These are phyloP conservation scores for Tryphoninae sp. DNA, from an alignment of 2,888 invertebrate genomes.

Conservation along the genomic window DNA sequence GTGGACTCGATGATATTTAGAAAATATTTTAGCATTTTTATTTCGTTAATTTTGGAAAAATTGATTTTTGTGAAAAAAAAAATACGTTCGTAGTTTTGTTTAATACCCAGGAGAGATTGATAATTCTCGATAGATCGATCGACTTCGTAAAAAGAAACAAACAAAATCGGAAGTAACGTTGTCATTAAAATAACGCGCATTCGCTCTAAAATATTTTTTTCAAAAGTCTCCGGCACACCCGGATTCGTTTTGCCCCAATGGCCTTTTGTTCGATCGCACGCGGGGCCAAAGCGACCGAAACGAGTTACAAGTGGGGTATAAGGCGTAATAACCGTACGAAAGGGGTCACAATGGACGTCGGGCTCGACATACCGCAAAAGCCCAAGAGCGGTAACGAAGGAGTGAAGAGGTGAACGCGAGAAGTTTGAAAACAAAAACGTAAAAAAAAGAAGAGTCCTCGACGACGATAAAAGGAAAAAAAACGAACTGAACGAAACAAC, in stretches of 20 bases:
- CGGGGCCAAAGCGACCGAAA: constrained; percentile 5
- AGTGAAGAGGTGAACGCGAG: constrained; percentile 48
- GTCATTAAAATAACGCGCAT: too few relatives aligned
- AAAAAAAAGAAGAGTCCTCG: constrained; percentile 1
- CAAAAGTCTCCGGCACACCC: too few relatives aligned
- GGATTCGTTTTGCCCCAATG: too few relatives aligned
- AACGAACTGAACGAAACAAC: constrained; percentile 5
- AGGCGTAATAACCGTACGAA: constrained; percentile 73
- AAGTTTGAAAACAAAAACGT: constrained; percentile 8
- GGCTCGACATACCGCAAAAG: constrained; percentile 76
- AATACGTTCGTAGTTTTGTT: too few relatives aligned
- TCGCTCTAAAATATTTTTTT: too few relatives aligned
- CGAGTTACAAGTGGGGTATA: constrained; percentile 67
- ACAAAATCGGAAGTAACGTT: too few relatives aligned
- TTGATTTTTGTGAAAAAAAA: neutral
- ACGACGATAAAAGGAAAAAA: constrained; percentile 40
- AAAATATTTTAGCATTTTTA: neutral
- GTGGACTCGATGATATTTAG: too few relatives aligned
- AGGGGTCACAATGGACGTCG: constrained; percentile 76
- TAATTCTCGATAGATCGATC: too few relatives aligned
- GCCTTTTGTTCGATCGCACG: too few relatives aligned
- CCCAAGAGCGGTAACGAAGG: constrained; percentile 61
- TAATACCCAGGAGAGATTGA: too few relatives aligned
- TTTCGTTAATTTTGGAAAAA: neutral
- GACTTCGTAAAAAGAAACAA: too few relatives aligned